Conservation (phyloP, 92 coral and sea anemone genomes). For the Phymanthus crucifer region DNA sequence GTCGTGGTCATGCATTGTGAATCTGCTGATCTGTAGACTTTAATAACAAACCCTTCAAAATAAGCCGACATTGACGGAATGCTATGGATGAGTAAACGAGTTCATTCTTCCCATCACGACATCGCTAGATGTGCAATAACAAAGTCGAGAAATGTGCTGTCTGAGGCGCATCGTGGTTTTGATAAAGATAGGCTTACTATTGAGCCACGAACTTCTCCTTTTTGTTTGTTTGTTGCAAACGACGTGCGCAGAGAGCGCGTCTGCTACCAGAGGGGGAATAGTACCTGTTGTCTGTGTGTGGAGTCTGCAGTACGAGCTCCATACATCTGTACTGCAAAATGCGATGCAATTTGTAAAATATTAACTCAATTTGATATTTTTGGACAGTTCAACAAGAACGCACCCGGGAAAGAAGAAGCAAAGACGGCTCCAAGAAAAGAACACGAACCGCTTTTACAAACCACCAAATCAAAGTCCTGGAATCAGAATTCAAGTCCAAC, state of each 20-base stretch:
- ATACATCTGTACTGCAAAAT: no score
- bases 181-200: no score
- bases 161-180: background rate
- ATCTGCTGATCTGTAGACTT: background rate
- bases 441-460: conserved; percentile 95
- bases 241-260: no score
- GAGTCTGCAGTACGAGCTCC: no score
- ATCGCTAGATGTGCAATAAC: background rate
- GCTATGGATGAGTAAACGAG: background rate
- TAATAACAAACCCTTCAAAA: background rate
- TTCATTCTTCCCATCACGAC: background rate
- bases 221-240: no score
- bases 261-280: no score
- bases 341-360: background rate
- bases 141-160: no score
- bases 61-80: background rate
- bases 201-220: no score
- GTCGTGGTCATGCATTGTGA: background rate
- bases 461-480: conserved; percentile 89
- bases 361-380: background rate
- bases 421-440: conserved; percentile 61
- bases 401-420: conserved; percentile 11
- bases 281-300: no score
- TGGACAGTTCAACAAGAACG: background rate
- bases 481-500: conserved; percentile 81